These are phyloP conservation scores for Leptinotarsa rubiginosa DNA, from an alignment of 2,888 invertebrate species.

Conservation along the genomic window DNA sequence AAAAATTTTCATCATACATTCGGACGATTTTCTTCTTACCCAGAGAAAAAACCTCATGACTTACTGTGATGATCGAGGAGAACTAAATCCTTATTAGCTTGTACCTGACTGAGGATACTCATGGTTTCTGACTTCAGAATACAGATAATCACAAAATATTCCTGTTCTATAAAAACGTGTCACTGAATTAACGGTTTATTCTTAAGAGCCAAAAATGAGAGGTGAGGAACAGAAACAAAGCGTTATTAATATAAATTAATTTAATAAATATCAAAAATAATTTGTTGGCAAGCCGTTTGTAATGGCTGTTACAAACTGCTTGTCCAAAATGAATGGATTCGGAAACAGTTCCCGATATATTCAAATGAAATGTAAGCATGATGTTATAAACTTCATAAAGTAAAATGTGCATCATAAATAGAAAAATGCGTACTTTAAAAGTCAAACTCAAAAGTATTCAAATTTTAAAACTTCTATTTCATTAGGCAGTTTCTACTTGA, in stretches of 20 bases:
- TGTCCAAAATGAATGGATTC: constrained; percentile 33
- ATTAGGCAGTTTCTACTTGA: constrained; percentile 34
- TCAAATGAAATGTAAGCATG: not conserved
- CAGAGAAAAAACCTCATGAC: too few relatives aligned
- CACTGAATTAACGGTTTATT: too few relatives aligned
- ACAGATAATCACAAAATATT: too few relatives aligned
- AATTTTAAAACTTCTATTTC: not conserved
- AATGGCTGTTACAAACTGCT: constrained; percentile 62
- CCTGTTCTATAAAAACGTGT: too few relatives aligned
- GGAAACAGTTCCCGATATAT: not conserved
- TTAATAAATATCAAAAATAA: constrained; percentile 13
- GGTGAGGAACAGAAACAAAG: not conserved
- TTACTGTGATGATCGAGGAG: too few relatives aligned
- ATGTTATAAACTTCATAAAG: too few relatives aligned
- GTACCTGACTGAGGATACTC: too few relatives aligned
- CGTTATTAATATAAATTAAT: constrained; percentile 4
- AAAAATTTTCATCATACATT: too few relatives aligned
- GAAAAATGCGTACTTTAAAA: not conserved
- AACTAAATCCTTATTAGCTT: too few relatives aligned
- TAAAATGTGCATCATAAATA: not conserved
- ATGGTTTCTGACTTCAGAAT: too few relatives aligned
- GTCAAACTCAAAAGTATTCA: not conserved
- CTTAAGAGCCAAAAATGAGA: not conserved
- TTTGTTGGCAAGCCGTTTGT: constrained; percentile 47
- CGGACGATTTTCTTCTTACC: too few relatives aligned